Evolutionary conservation across 2,888 invertebrate genomes (phyloP).

Genomic region (Caenorhabditis imperialis): DNA sequence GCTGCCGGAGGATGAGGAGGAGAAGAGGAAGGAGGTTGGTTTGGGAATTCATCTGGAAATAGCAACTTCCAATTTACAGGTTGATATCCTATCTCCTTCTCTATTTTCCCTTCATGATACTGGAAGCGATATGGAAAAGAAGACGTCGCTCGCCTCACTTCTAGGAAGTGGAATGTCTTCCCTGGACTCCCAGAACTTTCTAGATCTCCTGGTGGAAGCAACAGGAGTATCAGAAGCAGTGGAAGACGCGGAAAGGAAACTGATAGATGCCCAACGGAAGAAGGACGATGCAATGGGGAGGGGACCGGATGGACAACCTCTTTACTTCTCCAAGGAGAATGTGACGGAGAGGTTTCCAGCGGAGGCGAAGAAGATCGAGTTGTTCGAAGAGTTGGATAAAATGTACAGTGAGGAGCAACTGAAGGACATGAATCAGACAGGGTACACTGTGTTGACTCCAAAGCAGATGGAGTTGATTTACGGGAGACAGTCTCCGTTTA

Average conservation of each 20-base stretch:
- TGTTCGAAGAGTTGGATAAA: conserved; percentile 64
- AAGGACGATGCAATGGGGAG: conserved; percentile 46
- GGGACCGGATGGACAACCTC: conserved; percentile 57
- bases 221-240: conserved; percentile 51
- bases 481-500: conserved; percentile 65
- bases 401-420: conserved; percentile 64
- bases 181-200: conserved; percentile 36
- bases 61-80: no score
- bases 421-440: conserved; percentile 67
- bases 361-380: conserved; percentile 68
- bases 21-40: conserved; percentile 14
- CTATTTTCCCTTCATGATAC: conserved; percentile 45
- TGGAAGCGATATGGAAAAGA: conserved; percentile 33
- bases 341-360: conserved; percentile 55
- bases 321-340: conserved; percentile 73
- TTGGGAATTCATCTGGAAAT: no score
- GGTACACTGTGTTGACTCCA: conserved; percentile 66
- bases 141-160: conserved; percentile 31
- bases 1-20: conserved; percentile 38
- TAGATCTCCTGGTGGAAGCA: conserved; percentile 49
- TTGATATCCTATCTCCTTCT: conserved; percentile 45
- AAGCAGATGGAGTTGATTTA: conserved; percentile 69
- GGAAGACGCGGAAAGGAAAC: conserved; percentile 53
- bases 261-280: conserved; percentile 29
- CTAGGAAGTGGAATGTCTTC: conserved; percentile 10